phyloP scores from a whole-genome alignment of 1,140 invertebrate species.

The Lithobius niger region DNA sequence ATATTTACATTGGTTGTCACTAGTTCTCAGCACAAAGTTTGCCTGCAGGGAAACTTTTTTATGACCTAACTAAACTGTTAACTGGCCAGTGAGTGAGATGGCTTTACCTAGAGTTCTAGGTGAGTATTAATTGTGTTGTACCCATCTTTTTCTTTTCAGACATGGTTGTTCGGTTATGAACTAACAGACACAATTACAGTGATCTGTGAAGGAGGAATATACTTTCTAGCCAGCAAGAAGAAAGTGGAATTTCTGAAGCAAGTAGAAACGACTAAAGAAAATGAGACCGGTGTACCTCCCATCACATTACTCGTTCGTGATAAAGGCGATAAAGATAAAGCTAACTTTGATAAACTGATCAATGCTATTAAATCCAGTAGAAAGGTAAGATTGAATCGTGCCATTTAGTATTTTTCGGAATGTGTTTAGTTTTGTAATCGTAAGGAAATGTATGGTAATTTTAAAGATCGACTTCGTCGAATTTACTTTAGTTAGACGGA shows the following conservation, averaged over 20 bases:
- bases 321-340: constrained; percentile 87
- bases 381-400: constrained; percentile 36
- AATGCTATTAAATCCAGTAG: constrained; percentile 74
- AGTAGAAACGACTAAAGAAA: constrained; percentile 75
- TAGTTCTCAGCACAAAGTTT: too few species aligned
- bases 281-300: constrained; percentile 58
- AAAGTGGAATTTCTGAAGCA: constrained; percentile 94
- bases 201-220: constrained; percentile 65
- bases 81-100: too few species aligned
- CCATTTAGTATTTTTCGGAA: too few species aligned
- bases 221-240: constrained; percentile 91
- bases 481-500: too few species aligned
- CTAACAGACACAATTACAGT: constrained; percentile 90
- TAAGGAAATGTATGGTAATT: too few species aligned
- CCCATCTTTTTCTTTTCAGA: constrained; percentile 42
- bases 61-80: too few species aligned
- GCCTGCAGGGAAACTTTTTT: too few species aligned
- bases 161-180: constrained; percentile 95
- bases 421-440: too few species aligned
- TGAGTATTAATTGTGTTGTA: neutral
- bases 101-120: too few species aligned
- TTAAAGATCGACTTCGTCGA: too few species aligned
- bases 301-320: constrained; percentile 82
- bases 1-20: too few species aligned
- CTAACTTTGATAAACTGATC: constrained; percentile 80